Percentiles rank a stretch among this genome's conserved stretches.
These are phyloP conservation scores for Nesometra sesokonis DNA, from an alignment of 35 echinoderm and acorn worm genomes.

Conservation along the genomic window DNA sequence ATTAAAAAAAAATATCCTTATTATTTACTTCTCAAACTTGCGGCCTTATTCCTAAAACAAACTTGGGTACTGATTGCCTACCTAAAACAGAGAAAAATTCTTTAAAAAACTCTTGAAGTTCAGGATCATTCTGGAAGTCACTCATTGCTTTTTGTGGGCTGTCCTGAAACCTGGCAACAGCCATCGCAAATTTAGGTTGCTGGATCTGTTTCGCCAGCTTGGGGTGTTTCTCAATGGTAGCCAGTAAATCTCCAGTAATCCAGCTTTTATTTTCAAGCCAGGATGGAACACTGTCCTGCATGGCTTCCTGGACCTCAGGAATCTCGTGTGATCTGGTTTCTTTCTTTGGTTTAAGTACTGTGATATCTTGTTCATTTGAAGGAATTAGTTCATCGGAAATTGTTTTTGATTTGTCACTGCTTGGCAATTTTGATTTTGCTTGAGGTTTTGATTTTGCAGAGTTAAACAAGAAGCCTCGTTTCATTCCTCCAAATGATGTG, in stretches of 20 bases:
- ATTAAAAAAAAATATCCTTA: slow-evolving; percentile 5
- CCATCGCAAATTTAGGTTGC: slow-evolving; percentile 51
- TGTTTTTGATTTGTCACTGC: slow-evolving; percentile 19
- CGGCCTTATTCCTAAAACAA: no score
- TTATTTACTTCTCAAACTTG: slow-evolving; percentile 17
- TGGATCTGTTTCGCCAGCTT: slow-evolving; percentile 38
- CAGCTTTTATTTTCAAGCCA: slow-evolving; percentile 61
- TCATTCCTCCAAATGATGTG: slow-evolving; percentile 63
- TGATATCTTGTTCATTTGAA: slow-evolving; percentile 33
- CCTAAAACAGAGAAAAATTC: slow-evolving; percentile 83
- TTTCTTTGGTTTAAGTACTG: slow-evolving; percentile 72
- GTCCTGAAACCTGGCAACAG: slow-evolving; percentile 54
- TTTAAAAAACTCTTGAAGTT: slow-evolving; percentile 72
- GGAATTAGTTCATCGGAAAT: neutral
- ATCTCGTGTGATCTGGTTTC: slow-evolving; percentile 29
- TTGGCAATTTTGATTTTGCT: neutral
- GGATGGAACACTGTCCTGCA: slow-evolving; percentile 37
- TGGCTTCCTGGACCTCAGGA: slow-evolving; percentile 77
- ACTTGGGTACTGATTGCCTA: neutral
- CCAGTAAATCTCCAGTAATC: slow-evolving; percentile 63
- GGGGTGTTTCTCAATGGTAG: slow-evolving; percentile 72
- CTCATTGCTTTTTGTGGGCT: slow-evolving; percentile 62
- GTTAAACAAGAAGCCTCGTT: slow-evolving; percentile 67
- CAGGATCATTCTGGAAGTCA: slow-evolving; percentile 56
- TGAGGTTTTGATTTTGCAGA: slow-evolving; percentile 16